Percentiles rank a stretch among this genome's conserved stretches.
phyloP scores from a whole-genome alignment of 2,797 vertebrate species.

The Labroides dimidiatus region DNA sequence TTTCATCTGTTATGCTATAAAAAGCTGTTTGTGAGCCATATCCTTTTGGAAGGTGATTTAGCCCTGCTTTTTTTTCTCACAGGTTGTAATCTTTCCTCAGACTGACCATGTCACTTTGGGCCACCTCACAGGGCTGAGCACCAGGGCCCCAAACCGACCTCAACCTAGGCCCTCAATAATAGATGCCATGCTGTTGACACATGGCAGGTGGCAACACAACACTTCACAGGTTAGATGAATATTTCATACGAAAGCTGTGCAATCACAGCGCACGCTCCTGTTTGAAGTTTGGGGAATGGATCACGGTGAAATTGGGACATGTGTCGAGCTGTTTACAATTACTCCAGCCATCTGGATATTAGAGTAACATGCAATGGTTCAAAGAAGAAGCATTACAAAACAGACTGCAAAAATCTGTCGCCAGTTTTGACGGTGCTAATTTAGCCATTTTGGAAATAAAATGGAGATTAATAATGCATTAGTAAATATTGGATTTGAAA shows the following conservation, averaged over 20 bases:
- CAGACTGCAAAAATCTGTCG: slow-evolving; percentile 50
- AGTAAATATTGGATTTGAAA: slow-evolving; percentile 42
- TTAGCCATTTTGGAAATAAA: slow-evolving; percentile 48
- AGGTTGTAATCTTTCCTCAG: slow-evolving; percentile 55
- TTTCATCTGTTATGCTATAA: slow-evolving; percentile 24
- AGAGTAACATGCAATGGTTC: slow-evolving; percentile 63
- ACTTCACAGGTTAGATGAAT: slow-evolving; percentile 85
- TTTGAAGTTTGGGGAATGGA: slow-evolving; percentile 82
- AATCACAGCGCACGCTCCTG: slow-evolving; percentile 74
- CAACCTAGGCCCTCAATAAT: slow-evolving; percentile 81
- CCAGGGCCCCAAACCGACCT: slow-evolving; percentile 63
- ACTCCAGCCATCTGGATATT: slow-evolving; percentile 78
- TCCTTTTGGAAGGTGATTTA: slow-evolving; percentile 26
- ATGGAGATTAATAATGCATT: slow-evolving; percentile 48
- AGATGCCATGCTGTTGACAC: slow-evolving; percentile 81
- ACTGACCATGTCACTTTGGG: slow-evolving; percentile 62
- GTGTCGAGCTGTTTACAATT: slow-evolving; percentile 78
- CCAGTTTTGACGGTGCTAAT: slow-evolving; percentile 27
- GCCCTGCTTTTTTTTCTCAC: slow-evolving; percentile 43
- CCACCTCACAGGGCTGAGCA: slow-evolving; percentile 62
- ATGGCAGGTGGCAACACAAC: slow-evolving; percentile 84
- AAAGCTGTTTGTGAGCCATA: slow-evolving; percentile 21
- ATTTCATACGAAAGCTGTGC: slow-evolving; percentile 86
- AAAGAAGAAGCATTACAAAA: slow-evolving; percentile 63
- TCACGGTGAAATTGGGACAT: slow-evolving; percentile 77